These are phyloP conservation scores for Helicoverpa assulta DNA, from an alignment of 2,888 invertebrate genomes.

Conservation along the genomic window DNA sequence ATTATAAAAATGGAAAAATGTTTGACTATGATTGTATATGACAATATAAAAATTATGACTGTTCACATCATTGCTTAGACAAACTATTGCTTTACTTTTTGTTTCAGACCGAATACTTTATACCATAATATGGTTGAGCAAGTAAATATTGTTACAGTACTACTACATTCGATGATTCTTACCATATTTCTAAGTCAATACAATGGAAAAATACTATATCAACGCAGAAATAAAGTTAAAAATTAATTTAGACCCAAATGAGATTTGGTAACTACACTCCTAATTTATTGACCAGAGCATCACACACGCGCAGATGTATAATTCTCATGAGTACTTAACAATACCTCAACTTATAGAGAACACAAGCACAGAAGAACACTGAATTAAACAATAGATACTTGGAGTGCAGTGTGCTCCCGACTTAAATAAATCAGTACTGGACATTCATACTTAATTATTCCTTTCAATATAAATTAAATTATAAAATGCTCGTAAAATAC, in stretches of 20 bases:
- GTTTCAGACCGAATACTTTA: constrained; percentile 66
- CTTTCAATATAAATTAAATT: constrained; percentile 86
- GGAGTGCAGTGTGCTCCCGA: constrained; percentile 78
- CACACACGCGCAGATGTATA: constrained; percentile 65
- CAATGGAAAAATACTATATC: constrained; percentile 65
- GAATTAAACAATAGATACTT: constrained; percentile 58
- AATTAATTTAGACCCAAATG: constrained; percentile 70
- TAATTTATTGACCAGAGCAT: constrained; percentile 73
- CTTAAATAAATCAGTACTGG: constrained; percentile 86
- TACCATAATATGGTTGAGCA: constrained; percentile 81
- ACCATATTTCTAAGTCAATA: constrained; percentile 67
- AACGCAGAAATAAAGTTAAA: constrained; percentile 66
- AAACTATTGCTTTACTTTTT: constrained; percentile 68
- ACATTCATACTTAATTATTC: constrained; percentile 82
- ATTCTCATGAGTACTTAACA: constrained; percentile 69
- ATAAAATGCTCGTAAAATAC: constrained; percentile 88
- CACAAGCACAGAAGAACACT: constrained; percentile 71
- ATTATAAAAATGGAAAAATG: constrained; percentile 85
- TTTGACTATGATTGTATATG: constrained; percentile 77
- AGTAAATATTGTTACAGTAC: constrained; percentile 74
- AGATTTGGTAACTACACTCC: constrained; percentile 80
- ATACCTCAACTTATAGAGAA: constrained; percentile 71
- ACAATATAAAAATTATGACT: constrained; percentile 82
- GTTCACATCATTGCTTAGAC: constrained; percentile 66
- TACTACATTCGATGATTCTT: constrained; percentile 72